A percentile compares a stretch with the other conserved stretches of the same genome.
Evolutionary conservation across 2,113 vertebrate genomes (phyloP).

Genomic region (Aleadryas rufinucha): DNA sequence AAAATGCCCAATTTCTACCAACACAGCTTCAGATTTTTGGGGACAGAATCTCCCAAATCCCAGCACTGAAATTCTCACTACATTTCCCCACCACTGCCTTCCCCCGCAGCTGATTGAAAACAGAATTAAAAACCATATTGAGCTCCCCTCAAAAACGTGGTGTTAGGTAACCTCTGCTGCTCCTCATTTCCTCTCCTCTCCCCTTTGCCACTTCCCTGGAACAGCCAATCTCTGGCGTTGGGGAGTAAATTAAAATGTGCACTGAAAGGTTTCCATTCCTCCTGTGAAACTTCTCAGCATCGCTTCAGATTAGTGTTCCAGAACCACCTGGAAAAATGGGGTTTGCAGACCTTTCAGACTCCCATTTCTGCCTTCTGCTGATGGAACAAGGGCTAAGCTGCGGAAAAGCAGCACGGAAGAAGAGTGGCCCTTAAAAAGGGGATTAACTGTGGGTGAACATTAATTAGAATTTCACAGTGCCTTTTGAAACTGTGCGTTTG

Average conservation of each 20-base stretch:
- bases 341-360: not conserved
- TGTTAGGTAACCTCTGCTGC: slow-evolving; percentile 17
- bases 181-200: slow-evolving; percentile 36
- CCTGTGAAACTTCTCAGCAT: not conserved
- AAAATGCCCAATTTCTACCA: not conserved
- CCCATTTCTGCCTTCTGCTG: not conserved
- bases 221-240: not conserved
- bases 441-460: not conserved
- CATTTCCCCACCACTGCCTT: not conserved
- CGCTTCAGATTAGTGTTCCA: not conserved
- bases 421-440: not conserved
- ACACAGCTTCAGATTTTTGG: not conserved
- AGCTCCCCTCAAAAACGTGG: not conserved
- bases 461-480: not conserved
- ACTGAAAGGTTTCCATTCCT: not conserved
- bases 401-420: not conserved
- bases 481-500: not conserved
- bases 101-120: not conserved
- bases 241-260: slow-evolving; percentile 37
- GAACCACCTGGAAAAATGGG: slow-evolving; percentile 6
- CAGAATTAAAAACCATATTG: not conserved
- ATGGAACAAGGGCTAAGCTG: not conserved
- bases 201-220: slow-evolving; percentile 7
- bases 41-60: not conserved
- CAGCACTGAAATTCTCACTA: not conserved